Conservation (phyloP, 2,888 invertebrate species). For the Sesamia inferens region DNA sequence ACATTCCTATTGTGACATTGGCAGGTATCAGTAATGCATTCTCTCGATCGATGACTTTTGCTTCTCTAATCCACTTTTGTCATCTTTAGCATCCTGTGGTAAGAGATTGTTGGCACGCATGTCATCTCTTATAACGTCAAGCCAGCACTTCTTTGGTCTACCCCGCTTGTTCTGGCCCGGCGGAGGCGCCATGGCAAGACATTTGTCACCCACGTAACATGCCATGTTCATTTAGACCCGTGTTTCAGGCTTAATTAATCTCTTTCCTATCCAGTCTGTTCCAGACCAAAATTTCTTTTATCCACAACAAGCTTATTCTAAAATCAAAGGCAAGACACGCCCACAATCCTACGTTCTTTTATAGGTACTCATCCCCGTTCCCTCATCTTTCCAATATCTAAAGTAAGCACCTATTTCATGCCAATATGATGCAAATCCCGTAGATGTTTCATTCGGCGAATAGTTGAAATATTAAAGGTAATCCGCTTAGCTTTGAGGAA, state of each 20-base stretch:
- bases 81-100: too few relatives aligned
- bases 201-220: too few relatives aligned
- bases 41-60: too few relatives aligned
- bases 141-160: too few relatives aligned
- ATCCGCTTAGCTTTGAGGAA: conserved; percentile 73
- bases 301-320: neutral
- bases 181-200: too few relatives aligned
- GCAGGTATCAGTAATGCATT: too few relatives aligned
- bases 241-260: neutral
- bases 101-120: too few relatives aligned
- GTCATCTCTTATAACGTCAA: too few relatives aligned
- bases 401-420: conserved; percentile 58
- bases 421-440: conserved; percentile 81
- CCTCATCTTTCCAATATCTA: conserved; percentile 30
- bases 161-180: too few relatives aligned
- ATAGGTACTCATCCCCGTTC: conserved; percentile 8
- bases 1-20: too few relatives aligned
- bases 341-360: neutral
- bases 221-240: too few relatives aligned
- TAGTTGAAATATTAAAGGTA: conserved; percentile 79
- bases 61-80: too few relatives aligned
- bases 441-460: conserved; percentile 56
- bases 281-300: neutral
- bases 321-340: neutral
- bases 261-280: neutral